Base-by-base conservation (phyloP, 2,797 vertebrate genomes). In the Sylvilagus floridanus region DNA sequence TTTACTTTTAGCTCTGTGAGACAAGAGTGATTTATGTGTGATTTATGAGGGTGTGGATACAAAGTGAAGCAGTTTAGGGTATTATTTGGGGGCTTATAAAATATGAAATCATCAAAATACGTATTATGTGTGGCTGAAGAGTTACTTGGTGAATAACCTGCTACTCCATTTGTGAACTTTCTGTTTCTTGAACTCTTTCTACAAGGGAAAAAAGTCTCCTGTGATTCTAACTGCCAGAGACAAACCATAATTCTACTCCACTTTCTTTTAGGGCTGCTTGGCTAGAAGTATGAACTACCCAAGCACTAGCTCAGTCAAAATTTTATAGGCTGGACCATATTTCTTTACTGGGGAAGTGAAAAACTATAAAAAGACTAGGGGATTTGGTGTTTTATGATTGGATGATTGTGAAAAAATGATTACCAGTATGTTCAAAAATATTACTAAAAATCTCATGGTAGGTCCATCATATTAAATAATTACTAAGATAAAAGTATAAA, bases 41-140 rank as follows among this genome's bases (percentile, higher is more conserved):
- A 90, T 87, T 95, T 88, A 75, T 73, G 89, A 94, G 87, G 66
- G 75, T 79, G 50, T 68, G 60, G 68, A 92, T 82, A 95, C 69
- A 95, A 95, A 94, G 72, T 32, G 68, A 96, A 95, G 65, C 35
- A 76, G 50, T 83, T 92, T 62, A 86, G 77, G n/a, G 35, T 94
- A 63, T 96, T 94, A 85, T 82, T 91, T 83, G 77, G 81, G 83
- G 66, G 54, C 78, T 84, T 94, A 19, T 89, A 96, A 96, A 84
- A 95, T 73, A 32, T 75, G 78, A 95, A 90, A 92, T 92, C 68
- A 30, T 92, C 77, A 94, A 96, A 96, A 92, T 87, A 85, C 62
- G 47, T 71, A 86, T 93, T 93, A 24, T 78, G 32, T 90, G 73
- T 95, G 65, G 37, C 35, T 77, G 42, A 91, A 95, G 78, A 95